Evolutionary conservation across 2,113 vertebrate species (phyloP), one percentile per base, ranked within the genome.

Genomic region (Pao palembangensis): DNA sequence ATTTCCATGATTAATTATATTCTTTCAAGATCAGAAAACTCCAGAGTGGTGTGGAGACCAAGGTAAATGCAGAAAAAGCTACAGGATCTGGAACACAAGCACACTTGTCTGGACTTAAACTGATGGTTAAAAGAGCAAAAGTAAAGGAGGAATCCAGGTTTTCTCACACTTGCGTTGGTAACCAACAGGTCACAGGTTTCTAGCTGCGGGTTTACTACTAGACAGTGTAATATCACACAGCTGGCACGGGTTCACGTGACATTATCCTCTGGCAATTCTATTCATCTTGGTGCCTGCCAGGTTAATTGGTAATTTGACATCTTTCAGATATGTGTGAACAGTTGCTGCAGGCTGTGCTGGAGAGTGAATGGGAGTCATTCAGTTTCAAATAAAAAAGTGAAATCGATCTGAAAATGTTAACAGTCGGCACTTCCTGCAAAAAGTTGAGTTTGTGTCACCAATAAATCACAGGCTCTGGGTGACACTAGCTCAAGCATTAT

Each of bases 231-330:
- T 21, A 25, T n/a, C 49, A 55, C 61, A 58, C 13, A 44, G 61
- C 44, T 55, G 18, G 28, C 5, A 55, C 15, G 18, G 16, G 14
- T 51, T 59, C 17, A 50, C 13, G 55, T 61, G 28, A 58, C 58
- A 51, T 16, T 11, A 60, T 34, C 53, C 7, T 28, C 17, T 2
- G 63, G n/a, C 10, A 44, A 51, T 34, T 38, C 47, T 4, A 58
- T 16, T 28, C 44, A 41, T 17, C 1, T 15, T 14, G 38, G 53
- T 38, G 61, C 55, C 43, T 3, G 58, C 51, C 44, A 68, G 62
- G 75, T 83, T 83, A 76, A 80, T 78, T 73, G 76, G 52, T 64
- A 46, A 77, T 85, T 76, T 81, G 62, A 78, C 73, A 74, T 83
- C 44, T 63, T 10, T 38, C n/a, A 74, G 64, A 76, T 72, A 59